Conservation (phyloP, 2,113 vertebrate genomes). For the Gila orcuttii region DNA sequence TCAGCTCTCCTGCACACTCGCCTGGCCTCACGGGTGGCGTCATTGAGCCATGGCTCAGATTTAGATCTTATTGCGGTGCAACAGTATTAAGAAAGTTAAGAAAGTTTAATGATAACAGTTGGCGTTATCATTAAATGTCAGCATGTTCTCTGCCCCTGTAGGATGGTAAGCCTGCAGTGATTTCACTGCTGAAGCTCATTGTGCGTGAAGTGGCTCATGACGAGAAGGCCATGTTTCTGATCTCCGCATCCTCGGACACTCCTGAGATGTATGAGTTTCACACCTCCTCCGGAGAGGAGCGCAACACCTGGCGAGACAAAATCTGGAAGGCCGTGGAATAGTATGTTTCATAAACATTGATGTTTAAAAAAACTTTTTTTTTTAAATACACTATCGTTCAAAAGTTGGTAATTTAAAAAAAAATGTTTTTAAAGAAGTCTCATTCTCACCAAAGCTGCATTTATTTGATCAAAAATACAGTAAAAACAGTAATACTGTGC, state of each 20-base stretch:
- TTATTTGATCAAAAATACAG: neutral
- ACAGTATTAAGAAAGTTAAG: too few species aligned
- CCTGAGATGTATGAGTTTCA: conserved; percentile 95
- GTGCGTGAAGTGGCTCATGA: conserved; percentile 91
- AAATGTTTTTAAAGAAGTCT: neutral
- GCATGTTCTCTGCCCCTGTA: conserved; percentile 57
- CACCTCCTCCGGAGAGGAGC: conserved; percentile 83
- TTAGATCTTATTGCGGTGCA: too few species aligned
- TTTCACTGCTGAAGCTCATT: conserved; percentile 88
- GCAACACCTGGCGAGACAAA: conserved; percentile 81
- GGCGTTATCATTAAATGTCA: neutral
- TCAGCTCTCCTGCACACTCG: too few species aligned
- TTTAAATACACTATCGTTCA: neutral
- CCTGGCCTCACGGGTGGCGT: too few species aligned
- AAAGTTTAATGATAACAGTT: neutral
- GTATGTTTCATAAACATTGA: conserved; percentile 65
- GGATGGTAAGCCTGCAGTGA: conserved; percentile 88
- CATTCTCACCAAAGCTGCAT: neutral
- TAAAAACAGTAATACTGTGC: neutral
- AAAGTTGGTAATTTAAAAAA: neutral
- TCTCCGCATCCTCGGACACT: conserved; percentile 80
- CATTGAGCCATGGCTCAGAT: too few species aligned
- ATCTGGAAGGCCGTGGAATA: conserved; percentile 86
- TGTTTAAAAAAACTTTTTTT: neutral
- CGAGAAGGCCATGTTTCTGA: conserved; percentile 91